phyloP scores from a whole-genome alignment of 2,797 vertebrate genomes.

The Silurus lanzhouensis region DNA sequence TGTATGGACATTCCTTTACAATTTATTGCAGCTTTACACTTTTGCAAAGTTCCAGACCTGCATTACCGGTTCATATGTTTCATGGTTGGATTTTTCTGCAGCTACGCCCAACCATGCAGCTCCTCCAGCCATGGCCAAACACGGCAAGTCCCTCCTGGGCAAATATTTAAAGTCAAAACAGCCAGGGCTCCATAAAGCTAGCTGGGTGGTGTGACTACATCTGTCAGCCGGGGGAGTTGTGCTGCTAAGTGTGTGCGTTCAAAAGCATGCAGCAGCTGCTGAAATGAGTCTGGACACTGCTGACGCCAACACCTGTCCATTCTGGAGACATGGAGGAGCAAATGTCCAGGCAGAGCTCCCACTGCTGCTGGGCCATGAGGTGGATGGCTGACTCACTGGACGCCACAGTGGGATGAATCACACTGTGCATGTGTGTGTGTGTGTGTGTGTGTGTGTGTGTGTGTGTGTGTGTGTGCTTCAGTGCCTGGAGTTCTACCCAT shows the following conservation, averaged over 20 bases:
- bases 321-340: constrained; percentile 74
- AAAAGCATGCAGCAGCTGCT: constrained; percentile 73
- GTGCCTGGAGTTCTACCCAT: constrained; percentile 30
- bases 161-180: constrained; percentile 86
- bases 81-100: constrained; percentile 18
- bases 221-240: constrained; percentile 68
- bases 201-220: constrained; percentile 75
- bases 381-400: constrained; percentile 50
- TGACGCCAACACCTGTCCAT: constrained; percentile 81
- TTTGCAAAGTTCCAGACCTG: constrained; percentile 30
- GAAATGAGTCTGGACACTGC: constrained; percentile 76
- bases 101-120: constrained; percentile 42
- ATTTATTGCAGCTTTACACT: constrained; percentile 23
- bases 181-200: constrained; percentile 75
- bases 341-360: constrained; percentile 70
- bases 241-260: constrained; percentile 52
- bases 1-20: neutral
- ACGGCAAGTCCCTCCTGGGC: constrained; percentile 72
- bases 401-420: constrained; percentile 46
- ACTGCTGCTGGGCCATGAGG: constrained; percentile 50
- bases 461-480: constrained; percentile 18
- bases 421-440: constrained; percentile 20
- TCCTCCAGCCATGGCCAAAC: constrained; percentile 55
- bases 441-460: constrained; percentile 11
- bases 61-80: constrained; percentile 9